Evolutionary conservation across 2,888 invertebrate species (phyloP).

Genomic region (Diarsia brunnea): DNA sequence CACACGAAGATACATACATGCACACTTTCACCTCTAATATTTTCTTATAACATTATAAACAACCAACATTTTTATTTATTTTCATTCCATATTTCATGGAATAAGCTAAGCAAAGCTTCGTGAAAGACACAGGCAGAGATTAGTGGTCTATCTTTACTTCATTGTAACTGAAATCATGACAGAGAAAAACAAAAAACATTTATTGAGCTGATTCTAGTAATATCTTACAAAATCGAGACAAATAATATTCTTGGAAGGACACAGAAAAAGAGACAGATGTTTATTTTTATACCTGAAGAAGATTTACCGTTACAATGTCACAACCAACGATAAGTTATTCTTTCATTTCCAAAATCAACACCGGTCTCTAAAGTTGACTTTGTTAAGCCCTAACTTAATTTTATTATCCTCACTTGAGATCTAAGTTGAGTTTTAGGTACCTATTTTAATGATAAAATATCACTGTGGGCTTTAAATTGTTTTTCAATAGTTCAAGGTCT

Average conservation of each 20-base stretch:
- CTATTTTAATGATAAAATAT: slow-evolving; percentile 5
- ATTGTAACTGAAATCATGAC: neutral
- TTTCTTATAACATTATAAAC: neutral
- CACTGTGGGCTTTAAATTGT: neutral
- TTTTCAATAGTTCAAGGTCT: neutral
- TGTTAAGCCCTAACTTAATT: slow-evolving; percentile 6
- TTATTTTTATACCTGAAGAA: neutral
- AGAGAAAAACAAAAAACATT: neutral
- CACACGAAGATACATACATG: neutral
- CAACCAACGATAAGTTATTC: slow-evolving; percentile 16
- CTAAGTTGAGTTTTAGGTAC: slow-evolving; percentile 9
- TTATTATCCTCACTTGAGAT: slow-evolving; percentile 25
- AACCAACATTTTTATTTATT: neutral
- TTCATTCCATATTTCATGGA: neutral
- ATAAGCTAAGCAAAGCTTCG: neutral
- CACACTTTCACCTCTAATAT: neutral
- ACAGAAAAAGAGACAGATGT: neutral
- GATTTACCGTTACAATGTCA: slow-evolving; percentile 1
- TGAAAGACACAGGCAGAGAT: no score
- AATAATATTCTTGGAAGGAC: neutral
- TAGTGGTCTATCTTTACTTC: neutral
- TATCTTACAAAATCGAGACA: neutral
- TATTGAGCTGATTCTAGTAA: neutral
- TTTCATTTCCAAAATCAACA: slow-evolving; percentile 46
- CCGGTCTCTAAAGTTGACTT: neutral